Conservation (phyloP, 2,888 invertebrate genomes). For the Pollenia angustigena region DNA sequence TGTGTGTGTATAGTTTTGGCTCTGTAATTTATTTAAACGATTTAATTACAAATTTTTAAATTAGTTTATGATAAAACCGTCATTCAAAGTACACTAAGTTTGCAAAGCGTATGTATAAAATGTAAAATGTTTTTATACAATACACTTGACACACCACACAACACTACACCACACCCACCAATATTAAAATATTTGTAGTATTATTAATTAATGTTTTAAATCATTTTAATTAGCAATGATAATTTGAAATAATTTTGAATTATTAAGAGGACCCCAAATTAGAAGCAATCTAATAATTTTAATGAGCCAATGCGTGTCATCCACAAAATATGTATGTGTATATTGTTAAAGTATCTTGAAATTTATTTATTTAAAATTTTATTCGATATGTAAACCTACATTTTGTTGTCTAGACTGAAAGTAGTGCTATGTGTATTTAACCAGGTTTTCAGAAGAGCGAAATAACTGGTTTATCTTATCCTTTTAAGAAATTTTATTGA, state of each 20-base stretch:
- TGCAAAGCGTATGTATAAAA: constrained; percentile 9
- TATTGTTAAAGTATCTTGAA: too few relatives aligned
- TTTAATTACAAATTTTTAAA: constrained; percentile 6
- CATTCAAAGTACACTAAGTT: constrained; percentile 4
- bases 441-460: too few relatives aligned
- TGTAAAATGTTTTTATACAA: neutral
- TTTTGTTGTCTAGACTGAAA: too few relatives aligned
- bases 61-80: constrained; percentile 8
- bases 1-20: constrained; percentile 56
- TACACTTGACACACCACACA: neutral
- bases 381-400: too few relatives aligned
- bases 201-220: neutral
- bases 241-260: constrained; percentile 17
- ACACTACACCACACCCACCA: constrained; percentile 57
- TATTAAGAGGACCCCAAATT: neutral
- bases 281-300: too few relatives aligned
- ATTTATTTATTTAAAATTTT: too few relatives aligned
- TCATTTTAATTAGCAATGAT: constrained; percentile 26
- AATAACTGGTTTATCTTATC: too few relatives aligned
- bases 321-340: too few relatives aligned
- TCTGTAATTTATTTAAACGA: constrained; percentile 48
- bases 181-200: neutral
- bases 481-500: too few relatives aligned
- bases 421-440: too few relatives aligned
- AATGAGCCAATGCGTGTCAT: too few relatives aligned